A percentile compares a stretch with the other conserved stretches of the same genome.
These are phyloP conservation scores for Shinisaurus crocodilurus DNA, from an alignment of 2,113 vertebrate species.

Conservation along the genomic window DNA sequence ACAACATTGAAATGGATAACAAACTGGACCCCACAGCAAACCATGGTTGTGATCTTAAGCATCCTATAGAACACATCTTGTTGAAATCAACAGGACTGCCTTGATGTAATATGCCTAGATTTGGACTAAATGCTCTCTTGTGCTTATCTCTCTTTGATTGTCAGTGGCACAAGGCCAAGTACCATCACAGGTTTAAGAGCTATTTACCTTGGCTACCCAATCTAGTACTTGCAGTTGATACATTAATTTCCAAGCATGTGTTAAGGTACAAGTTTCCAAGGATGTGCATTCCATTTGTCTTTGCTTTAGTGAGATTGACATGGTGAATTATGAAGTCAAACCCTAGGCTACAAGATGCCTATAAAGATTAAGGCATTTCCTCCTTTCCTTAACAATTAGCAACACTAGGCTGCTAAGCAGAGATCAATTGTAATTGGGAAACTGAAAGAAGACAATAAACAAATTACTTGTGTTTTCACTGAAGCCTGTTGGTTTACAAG, in stretches of 20 bases:
- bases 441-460: conserved; percentile 81
- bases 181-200: conserved; percentile 72
- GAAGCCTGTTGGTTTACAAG: conserved; percentile 73
- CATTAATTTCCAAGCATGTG: conserved; percentile 61
- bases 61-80: too few relatives aligned
- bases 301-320: conserved; percentile 65
- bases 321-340: conserved; percentile 70
- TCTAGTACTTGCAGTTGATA: conserved; percentile 68
- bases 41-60: not conserved
- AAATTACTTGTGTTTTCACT: conserved; percentile 81
- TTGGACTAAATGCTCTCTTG: conserved; percentile 58
- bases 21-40: conserved; percentile 58
- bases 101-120: not conserved
- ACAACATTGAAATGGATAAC: conserved; percentile 72
- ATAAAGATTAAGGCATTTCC: conserved; percentile 75
- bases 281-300: conserved; percentile 67
- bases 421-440: conserved; percentile 77
- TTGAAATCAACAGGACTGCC: conserved; percentile 63
- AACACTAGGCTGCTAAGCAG: conserved; percentile 62
- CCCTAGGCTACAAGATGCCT: conserved; percentile 71
- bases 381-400: conserved; percentile 74
- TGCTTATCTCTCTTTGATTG: conserved; percentile 72
- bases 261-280: conserved; percentile 49
- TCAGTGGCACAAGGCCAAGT: conserved; percentile 76
- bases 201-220: conserved; percentile 66